phyloP scores from a whole-genome alignment of 2,113 vertebrate species.

The Tautogolabrus adspersus region DNA sequence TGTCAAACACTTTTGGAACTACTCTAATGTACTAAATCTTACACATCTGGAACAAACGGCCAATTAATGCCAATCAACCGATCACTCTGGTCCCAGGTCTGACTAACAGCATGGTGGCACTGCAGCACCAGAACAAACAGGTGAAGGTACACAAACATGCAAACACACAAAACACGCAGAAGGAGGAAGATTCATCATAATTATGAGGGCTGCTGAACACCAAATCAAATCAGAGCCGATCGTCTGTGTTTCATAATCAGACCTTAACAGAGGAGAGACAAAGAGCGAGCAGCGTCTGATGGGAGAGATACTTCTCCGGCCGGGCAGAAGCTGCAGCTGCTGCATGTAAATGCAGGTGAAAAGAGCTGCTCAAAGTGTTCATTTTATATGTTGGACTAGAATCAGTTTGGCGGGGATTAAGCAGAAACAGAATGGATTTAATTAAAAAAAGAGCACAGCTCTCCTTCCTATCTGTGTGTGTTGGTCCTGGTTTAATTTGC shows the following conservation, averaged over 20 bases:
- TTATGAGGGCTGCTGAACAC: slow-evolving; percentile 73
- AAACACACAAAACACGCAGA: slow-evolving; percentile 11
- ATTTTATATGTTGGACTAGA: slow-evolving; percentile 49
- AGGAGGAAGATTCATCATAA: slow-evolving; percentile 73
- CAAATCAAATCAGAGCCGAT: slow-evolving; percentile 68
- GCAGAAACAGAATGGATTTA: slow-evolving; percentile 64
- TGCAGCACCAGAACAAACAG: slow-evolving; percentile 18
- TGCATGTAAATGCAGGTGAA: slow-evolving; percentile 49
- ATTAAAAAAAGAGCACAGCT: slow-evolving; percentile 44
- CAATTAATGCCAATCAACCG: slow-evolving; percentile 66
- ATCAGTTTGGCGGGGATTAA: slow-evolving; percentile 60
- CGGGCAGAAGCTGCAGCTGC: slow-evolving; percentile 38
- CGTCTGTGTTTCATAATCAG: slow-evolving; percentile 67
- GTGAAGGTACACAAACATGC: neutral
- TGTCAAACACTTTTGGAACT: slow-evolving; percentile 48
- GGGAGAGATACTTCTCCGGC: slow-evolving; percentile 32
- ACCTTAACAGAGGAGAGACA: slow-evolving; percentile 56
- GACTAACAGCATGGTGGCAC: slow-evolving; percentile 31
- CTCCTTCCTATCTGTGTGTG: slow-evolving; percentile 60
- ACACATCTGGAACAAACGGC: slow-evolving; percentile 51
- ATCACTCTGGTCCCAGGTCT: slow-evolving; percentile 21
- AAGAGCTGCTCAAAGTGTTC: slow-evolving; percentile 31
- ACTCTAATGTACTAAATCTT: slow-evolving; percentile 33
- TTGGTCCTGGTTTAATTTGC: slow-evolving; percentile 74
- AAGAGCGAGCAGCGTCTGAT: slow-evolving; percentile 42